These are phyloP conservation scores for Phrynocephalus guinanensis DNA, from an alignment of 2,797 vertebrate species.

Conservation along the genomic window DNA sequence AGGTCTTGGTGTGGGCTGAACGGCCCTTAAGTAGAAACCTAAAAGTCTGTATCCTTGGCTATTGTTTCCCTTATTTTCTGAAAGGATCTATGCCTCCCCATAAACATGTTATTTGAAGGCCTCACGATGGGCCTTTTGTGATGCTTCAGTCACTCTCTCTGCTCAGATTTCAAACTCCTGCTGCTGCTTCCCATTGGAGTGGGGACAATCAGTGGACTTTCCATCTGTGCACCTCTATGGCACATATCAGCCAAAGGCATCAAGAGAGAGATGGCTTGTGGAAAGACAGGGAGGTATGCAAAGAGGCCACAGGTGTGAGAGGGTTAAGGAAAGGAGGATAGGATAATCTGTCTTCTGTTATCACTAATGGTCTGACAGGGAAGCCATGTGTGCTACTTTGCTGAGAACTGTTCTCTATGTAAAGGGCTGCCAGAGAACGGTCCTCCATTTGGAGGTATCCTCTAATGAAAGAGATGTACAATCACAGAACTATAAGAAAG, in stretches of 20 bases:
- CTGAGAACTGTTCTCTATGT: not conserved
- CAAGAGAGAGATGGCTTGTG: not conserved
- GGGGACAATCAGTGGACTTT: not conserved
- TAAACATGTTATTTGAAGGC: not conserved
- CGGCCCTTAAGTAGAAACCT: not conserved
- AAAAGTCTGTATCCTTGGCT: not conserved
- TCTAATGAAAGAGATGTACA: not conserved
- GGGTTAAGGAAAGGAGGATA: not conserved
- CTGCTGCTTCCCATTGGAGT: not conserved
- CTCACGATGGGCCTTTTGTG: not conserved
- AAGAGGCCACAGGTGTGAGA: not conserved
- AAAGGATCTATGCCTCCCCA: not conserved
- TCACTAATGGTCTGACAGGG: not conserved
- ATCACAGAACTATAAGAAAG: not conserved
- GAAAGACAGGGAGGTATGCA: not conserved
- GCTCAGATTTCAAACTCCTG: not conserved
- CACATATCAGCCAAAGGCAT: not conserved
- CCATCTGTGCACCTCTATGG: not conserved
- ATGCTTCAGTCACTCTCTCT: not conserved
- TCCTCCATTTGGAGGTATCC: not conserved
- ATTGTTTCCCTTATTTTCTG: not conserved
- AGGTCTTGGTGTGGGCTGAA: too few relatives aligned
- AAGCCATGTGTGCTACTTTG: not conserved
- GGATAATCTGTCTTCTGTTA: not conserved
- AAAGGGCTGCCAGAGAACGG: not conserved